phyloP scores from a whole-genome alignment of 2,797 vertebrate species.

The Phalanger gymnotis region DNA sequence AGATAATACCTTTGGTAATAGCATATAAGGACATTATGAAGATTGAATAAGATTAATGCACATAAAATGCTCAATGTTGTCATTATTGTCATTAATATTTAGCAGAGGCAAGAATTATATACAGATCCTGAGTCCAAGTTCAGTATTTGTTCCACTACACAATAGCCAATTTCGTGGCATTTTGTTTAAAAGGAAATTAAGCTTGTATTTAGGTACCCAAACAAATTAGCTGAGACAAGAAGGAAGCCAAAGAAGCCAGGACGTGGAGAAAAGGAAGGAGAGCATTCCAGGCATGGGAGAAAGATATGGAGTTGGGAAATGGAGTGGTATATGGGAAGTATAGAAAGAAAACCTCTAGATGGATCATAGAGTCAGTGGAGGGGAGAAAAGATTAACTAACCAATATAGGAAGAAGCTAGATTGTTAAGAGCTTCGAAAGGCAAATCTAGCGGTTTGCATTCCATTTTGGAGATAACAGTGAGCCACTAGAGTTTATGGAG shows the following conservation, averaged over 20 bases:
- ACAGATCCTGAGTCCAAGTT: not conserved
- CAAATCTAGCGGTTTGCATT: not conserved
- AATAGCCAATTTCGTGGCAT: not conserved
- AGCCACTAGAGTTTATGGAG: not conserved
- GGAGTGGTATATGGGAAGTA: not conserved
- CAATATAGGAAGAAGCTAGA: not conserved
- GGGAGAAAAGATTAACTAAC: not conserved
- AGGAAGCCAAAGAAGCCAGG: not conserved
- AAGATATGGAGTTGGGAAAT: not conserved
- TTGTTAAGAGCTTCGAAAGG: not conserved
- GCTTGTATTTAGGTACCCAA: not conserved
- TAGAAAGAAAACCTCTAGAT: not conserved
- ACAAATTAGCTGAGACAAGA: not conserved
- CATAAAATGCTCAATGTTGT: not conserved
- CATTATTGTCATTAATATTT: not conserved
- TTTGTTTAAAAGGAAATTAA: conserved; percentile 12
- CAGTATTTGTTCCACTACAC: not conserved
- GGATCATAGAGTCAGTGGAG: not conserved
- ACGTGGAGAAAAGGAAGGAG: not conserved
- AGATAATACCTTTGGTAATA: not conserved
- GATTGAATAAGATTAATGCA: not conserved
- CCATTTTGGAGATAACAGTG: not conserved
- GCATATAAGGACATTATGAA: not conserved
- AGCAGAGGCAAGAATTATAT: not conserved
- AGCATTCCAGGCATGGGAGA: not conserved